Percentiles rank a stretch among this genome's conserved stretches.
These are phyloP conservation scores for Drosophila insularis DNA, from an alignment of 1,140 invertebrate species.

Conservation along the genomic window DNA sequence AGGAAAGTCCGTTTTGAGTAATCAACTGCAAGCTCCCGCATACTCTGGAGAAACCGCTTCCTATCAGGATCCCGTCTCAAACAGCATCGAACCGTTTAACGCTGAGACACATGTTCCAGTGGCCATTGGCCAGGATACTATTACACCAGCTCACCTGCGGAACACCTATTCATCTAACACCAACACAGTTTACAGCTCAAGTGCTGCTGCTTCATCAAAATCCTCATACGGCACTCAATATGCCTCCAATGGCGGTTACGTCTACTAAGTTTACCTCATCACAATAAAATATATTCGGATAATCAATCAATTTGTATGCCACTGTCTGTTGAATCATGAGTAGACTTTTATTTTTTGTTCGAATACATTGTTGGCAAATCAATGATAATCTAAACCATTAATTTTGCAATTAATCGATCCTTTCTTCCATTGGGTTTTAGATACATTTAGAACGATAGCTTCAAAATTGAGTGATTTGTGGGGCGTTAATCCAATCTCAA, in stretches of 20 bases:
- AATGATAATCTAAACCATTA: too few species aligned
- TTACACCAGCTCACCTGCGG: conserved; percentile 46
- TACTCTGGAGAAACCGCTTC: conserved; percentile 2
- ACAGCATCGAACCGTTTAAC: conserved; percentile 66
- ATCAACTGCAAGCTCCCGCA: conserved; percentile 27
- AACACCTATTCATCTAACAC: conserved; percentile 31
- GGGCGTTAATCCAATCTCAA: too few species aligned
- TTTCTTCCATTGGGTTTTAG: too few species aligned
- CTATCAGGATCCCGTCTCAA: conserved; percentile 57
- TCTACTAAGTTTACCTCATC: conserved; percentile 48
- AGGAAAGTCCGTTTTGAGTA: conserved; percentile 28
- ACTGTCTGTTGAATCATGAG: too few species aligned
- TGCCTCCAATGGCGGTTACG: conserved; percentile 65
- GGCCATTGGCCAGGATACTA: conserved; percentile 52
- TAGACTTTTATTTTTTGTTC: neutral
- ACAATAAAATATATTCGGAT: neutral
- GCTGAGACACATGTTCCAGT: conserved; percentile 53
- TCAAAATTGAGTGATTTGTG: too few species aligned
- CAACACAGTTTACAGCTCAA: neutral
- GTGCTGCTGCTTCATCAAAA: neutral
- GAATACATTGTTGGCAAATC: too few species aligned
- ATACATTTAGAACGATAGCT: too few species aligned
- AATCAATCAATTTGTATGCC: neutral
- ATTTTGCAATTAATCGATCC: too few species aligned
- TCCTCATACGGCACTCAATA: conserved; percentile 48